Evolutionary conservation across 2,888 invertebrate genomes (phyloP), one percentile per base, ranked within the genome.

Genomic region (Pachliopta kotzebuea): DNA sequence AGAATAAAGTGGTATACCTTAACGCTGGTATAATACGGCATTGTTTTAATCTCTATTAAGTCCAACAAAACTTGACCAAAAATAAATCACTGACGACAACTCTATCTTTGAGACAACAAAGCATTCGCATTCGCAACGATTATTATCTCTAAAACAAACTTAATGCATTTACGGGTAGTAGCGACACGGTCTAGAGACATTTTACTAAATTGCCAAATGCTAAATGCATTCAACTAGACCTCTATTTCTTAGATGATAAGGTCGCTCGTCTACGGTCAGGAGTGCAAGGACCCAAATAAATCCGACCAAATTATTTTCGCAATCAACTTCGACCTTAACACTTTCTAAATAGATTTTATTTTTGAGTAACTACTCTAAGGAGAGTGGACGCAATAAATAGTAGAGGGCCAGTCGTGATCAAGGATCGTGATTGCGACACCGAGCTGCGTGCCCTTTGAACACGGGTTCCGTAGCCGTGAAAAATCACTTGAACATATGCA

Each of bases 141-240:
- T 90, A 87, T 90, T 90, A 90, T 90, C 90, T 90, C 84, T 86
- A 80, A 85, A 88, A 89, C 88, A 86, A 89, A 90, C 90, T 88
- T 88, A 90, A 86, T 89, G 90, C 90, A 87, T 89, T 89, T 89
- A 89, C 88, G 83, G 86, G 85, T 88, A 84, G 86, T 88, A 90
- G 90, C 88, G 88, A 90, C 88, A 90, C 88, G 88, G 85, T 88
- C 87, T 86, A 83, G 80, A 88, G 85, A 89, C 87, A 86, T 86
- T 88, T 86, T 77, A 75, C 81, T 79, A 78, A 77, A 79, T 74
- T 74, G 74, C 81, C 75, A 81, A 77, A 69, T 65, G 71, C 70
- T 67, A 64, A 70, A 70, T 76, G 69, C 79, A 67, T 63, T 66
- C 66, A 63, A 64, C 67, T 60, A 69, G 69, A 71, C 73, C 71